phyloP scores from a whole-genome alignment of 2,797 vertebrate genomes.

The Anisognathus igniventris region DNA sequence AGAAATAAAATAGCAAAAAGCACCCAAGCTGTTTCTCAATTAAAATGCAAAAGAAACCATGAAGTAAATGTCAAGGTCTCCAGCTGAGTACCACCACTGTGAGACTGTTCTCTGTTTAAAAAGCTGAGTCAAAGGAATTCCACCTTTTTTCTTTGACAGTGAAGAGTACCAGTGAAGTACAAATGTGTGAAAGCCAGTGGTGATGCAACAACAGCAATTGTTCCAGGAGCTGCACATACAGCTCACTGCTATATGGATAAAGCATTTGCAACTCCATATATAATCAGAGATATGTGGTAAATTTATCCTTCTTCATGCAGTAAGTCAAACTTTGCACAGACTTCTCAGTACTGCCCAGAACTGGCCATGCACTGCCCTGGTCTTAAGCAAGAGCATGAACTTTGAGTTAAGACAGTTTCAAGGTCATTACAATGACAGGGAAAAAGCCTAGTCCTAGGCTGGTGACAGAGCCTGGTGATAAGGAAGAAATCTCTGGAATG shows the following conservation, averaged over 20 bases:
- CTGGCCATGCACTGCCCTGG: not conserved
- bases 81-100: not conserved
- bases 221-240: not conserved
- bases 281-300: not conserved
- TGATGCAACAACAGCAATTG: not conserved
- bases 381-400: not conserved
- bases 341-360: not conserved
- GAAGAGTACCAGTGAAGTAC: not conserved
- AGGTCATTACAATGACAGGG: not conserved
- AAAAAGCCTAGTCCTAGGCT: not conserved
- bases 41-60: not conserved
- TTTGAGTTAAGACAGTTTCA: not conserved
- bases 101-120: not conserved
- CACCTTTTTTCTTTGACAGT: not conserved
- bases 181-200: not conserved
- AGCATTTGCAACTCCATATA: not conserved
- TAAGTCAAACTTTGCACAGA: not conserved
- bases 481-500: constrained; percentile 22
- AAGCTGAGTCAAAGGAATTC: not conserved
- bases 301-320: not conserved
- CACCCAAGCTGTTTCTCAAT: not conserved
- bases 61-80: not conserved
- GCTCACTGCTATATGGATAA: not conserved
- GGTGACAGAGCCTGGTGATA: constrained; percentile 13
- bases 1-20: not conserved